These are phyloP conservation scores for Vulpes lagopus DNA, from an alignment of 2,113 vertebrate species.

Conservation along the genomic window DNA sequence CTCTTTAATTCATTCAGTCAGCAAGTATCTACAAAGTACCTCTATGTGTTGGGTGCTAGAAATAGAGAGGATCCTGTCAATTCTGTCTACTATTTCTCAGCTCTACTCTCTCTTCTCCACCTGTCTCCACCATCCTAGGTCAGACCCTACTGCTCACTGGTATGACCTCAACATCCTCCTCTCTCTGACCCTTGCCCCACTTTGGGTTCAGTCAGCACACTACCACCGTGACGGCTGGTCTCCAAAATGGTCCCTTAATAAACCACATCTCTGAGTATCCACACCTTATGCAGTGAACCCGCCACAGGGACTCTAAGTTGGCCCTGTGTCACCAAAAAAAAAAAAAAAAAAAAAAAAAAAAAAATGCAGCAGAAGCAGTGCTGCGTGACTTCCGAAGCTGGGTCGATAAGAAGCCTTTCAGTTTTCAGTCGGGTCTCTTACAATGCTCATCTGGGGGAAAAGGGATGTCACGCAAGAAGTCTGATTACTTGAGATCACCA, in stretches of 20 bases:
- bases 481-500: neutral
- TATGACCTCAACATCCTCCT: neutral
- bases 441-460: neutral
- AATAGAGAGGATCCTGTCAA: neutral
- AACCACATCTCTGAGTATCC: neutral
- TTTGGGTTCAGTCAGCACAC: neutral
- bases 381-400: neutral
- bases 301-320: neutral
- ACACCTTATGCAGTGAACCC: neutral
- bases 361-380: accelerated
- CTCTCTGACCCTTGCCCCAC: neutral
- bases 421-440: neutral
- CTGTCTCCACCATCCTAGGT: neutral
- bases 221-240: neutral
- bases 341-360: neutral
- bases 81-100: neutral
- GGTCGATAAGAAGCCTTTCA: neutral
- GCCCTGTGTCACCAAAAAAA: neutral
- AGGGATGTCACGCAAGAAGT: neutral
- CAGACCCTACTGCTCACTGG: neutral
- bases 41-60: neutral
- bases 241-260: neutral
- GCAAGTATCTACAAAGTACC: neutral
- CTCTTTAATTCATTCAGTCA: slow-evolving; percentile 39
- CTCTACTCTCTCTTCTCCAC: neutral